phyloP scores from a whole-genome alignment of 2,888 invertebrate genomes.

The Apotomis turbidana region DNA sequence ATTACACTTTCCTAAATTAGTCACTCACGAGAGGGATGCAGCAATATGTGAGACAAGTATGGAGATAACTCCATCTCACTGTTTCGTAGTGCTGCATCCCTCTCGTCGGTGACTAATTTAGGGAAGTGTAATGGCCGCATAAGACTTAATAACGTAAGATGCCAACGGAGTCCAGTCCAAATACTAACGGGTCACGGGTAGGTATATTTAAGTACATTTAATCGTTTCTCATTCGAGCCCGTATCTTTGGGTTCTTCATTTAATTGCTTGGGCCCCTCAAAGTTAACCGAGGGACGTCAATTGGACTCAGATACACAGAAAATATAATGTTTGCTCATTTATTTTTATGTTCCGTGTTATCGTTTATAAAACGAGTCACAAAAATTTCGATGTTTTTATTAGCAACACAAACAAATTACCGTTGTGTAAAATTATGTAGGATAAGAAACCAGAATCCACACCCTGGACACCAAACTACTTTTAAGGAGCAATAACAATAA shows the following conservation, averaged over 20 bases:
- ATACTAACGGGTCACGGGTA: conserved; percentile 17
- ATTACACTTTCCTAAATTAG: too few relatives aligned
- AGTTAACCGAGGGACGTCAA: conserved; percentile 26
- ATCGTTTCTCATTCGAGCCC: conserved; percentile 29
- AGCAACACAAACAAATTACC: not conserved
- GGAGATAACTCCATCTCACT: too few relatives aligned
- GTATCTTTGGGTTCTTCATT: conserved; percentile 25
- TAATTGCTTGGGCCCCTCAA: conserved; percentile 25
- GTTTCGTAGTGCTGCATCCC: too few relatives aligned
- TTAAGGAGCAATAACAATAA: too few relatives aligned
- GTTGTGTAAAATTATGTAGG: not conserved
- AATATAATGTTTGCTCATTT: conserved; percentile 24
- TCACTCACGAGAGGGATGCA: too few relatives aligned
- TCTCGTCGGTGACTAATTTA: too few relatives aligned
- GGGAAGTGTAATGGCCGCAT: too few relatives aligned
- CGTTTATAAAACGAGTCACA: not conserved
- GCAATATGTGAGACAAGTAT: not conserved
- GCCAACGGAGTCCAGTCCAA: conserved; percentile 5
- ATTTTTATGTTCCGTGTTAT: not conserved
- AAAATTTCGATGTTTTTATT: not conserved
- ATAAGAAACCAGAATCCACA: too few relatives aligned
- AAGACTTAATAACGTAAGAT: not conserved
- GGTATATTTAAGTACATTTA: conserved; percentile 8
- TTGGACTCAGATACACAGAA: conserved; percentile 26
- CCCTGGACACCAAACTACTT: too few relatives aligned